A percentile compares a stretch with the other conserved stretches of the same genome.
Conservation (phyloP, 2,888 invertebrate species). For the Stratiomys singularior region DNA sequence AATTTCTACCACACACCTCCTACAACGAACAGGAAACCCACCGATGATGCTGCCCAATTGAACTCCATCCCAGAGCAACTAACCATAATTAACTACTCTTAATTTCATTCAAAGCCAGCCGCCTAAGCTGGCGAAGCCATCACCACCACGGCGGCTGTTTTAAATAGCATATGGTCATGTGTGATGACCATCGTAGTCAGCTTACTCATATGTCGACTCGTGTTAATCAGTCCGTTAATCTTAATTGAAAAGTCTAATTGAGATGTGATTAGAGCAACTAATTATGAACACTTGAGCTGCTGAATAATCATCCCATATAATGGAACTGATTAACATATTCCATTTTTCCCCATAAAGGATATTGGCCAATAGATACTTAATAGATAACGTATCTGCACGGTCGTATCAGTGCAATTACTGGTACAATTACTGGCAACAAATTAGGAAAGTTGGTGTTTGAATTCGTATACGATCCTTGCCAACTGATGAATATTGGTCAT, state of each 20-base stretch:
- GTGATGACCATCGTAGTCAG: neutral
- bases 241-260: neutral
- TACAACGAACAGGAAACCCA: neutral
- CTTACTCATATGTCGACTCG: neutral
- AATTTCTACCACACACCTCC: no score
- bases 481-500: no score
- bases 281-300: neutral
- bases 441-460: no score
- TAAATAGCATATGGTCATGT: neutral
- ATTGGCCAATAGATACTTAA: no score
- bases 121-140: neutral
- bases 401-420: no score
- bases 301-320: neutral
- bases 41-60: neutral
- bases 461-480: no score
- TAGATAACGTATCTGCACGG: no score
- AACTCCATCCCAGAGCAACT: neutral
- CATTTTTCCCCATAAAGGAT: no score
- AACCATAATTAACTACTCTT: conserved; percentile 4
- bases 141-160: neutral
- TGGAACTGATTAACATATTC: neutral
- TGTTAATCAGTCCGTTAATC: neutral
- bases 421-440: no score
- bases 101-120: neutral
- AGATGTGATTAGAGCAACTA: conserved; percentile 9